Percentiles rank a stretch among this genome's conserved stretches.
Conservation (phyloP, 64 coral and sea anemone genomes). For the Montipora efflorescens region DNA sequence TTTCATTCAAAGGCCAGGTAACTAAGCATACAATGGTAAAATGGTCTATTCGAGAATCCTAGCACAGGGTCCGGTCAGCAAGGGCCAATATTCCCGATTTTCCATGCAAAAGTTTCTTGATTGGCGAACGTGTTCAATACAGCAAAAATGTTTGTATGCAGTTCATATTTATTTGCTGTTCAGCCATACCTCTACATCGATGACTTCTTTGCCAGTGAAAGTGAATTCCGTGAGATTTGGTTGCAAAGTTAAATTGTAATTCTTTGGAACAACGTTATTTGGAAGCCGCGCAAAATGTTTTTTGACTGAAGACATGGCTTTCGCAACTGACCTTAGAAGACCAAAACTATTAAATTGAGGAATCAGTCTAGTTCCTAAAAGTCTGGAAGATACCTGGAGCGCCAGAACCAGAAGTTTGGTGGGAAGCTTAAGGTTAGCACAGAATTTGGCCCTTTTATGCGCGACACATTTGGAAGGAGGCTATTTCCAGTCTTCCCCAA, state of each 20-base stretch:
- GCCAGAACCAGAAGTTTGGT: background rate
- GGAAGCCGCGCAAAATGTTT: conserved; percentile 93
- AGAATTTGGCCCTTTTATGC: background rate
- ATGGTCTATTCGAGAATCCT: too few species aligned
- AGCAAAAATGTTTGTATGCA: too few species aligned
- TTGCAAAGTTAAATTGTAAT: conserved; percentile 80
- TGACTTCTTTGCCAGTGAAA: conserved; percentile 84
- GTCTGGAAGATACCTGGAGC: background rate
- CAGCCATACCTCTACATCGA: conserved; percentile 84
- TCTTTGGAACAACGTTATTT: conserved; percentile 76
- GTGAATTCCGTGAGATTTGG: conserved; percentile 93
- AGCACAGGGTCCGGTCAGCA: too few species aligned
- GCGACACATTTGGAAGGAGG: too few species aligned
- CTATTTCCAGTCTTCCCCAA: background rate
- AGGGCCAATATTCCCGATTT: too few species aligned
- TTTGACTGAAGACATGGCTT: background rate
- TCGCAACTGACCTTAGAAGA: background rate
- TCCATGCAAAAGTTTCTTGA: too few species aligned
- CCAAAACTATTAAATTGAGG: background rate
- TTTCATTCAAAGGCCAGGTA: too few species aligned
- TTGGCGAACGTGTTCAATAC: too few species aligned
- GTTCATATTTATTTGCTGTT: too few species aligned
- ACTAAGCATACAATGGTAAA: too few species aligned
- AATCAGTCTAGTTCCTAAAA: background rate
- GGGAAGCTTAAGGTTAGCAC: too few species aligned